Evolutionary conservation across 1,140 invertebrate genomes (phyloP).

Genomic region (Macrotrachela quadricornifera): DNA sequence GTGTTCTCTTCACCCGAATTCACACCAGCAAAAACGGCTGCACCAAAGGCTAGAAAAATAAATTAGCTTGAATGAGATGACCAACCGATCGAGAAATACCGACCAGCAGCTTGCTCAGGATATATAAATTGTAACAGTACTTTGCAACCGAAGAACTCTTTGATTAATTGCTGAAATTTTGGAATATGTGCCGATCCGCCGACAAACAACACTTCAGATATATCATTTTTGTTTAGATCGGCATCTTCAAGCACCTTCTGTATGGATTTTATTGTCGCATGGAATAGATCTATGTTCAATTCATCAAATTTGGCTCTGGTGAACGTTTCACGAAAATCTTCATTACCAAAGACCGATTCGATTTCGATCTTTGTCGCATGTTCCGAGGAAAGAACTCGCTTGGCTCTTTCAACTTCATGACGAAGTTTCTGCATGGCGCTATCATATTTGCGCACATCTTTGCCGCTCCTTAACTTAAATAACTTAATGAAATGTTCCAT

Average conservation of each 20-base stretch:
- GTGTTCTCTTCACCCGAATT: constrained; percentile 10
- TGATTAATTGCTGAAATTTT: constrained; percentile 11
- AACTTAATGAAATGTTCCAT: constrained; percentile 82
- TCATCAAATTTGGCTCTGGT: neutral
- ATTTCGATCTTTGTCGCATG: neutral
- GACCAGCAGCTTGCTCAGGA: constrained; percentile 43
- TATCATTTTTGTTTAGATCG: constrained; percentile 4
- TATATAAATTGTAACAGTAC: constrained; percentile 32
- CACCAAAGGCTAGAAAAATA: constrained; percentile 70
- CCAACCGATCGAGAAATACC: no score
- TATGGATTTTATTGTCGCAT: constrained; percentile 10
- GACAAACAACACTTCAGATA: constrained; percentile 16
- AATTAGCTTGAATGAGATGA: no score
- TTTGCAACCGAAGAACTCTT: constrained; percentile 12
- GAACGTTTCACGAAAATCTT: neutral
- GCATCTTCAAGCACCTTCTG: constrained; percentile 12
- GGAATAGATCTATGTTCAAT: constrained; percentile 11
- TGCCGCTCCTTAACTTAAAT: constrained; percentile 16
- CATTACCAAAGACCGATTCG: neutral
- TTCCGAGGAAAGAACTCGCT: constrained; percentile 11
- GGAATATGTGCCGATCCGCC: constrained; percentile 15
- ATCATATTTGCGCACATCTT: constrained; percentile 11
- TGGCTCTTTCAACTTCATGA: no score
- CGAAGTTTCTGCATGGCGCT: constrained; percentile 19
- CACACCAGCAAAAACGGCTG: constrained; percentile 45